Evolutionary conservation across 2,888 invertebrate genomes (phyloP), one percentile per base, ranked within the genome.

Genomic region (Rotaria socialis): DNA sequence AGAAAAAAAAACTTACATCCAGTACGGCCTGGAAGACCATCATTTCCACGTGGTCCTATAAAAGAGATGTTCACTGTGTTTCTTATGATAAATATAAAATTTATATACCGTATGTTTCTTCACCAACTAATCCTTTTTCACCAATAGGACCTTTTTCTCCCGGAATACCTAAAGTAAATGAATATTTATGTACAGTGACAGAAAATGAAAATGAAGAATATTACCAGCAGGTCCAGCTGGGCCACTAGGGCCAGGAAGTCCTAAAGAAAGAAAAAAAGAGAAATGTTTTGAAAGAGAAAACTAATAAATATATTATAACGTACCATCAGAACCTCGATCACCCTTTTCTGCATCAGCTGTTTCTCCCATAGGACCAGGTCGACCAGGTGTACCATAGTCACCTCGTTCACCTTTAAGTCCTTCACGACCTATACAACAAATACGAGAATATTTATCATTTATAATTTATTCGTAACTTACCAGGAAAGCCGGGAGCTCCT

Each of bases 401-500:
- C 80, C 80, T 10, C 47, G 43, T n/a, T 80, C 80, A 47, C 80
- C 80, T 80, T 80, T 80, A 3, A 80, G 47, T n/a, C 80, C 80
- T 80, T 80, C 80, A n/a, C 80, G 80, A 80, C 80, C 80, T 80
- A n/a, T n/a, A 16, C 3, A 67, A 22, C 27, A 67, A 67, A n/a
- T 11, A 67, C 27, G 11, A 8, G 3, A n/a, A 27, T 60, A 67
- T 19, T 19, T 7, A 19, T 35, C 0, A 5, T 35, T 16, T 5
- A 35, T 35, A 27, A 67, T 14, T 67, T 16, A 4, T 85, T 8
- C 11, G 19, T 11, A 35, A 67, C n/a, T 85, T 0, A 58, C 85
- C 85, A n/a, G 55, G 85, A 43, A 85, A 85, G n/a, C 85, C 85
- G 7, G 85, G 55, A 50, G 85, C 0, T 43, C 86, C 86, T 16